These are phyloP conservation scores for Macropis europaea DNA, from an alignment of 2,888 invertebrate genomes.

Conservation along the genomic window DNA sequence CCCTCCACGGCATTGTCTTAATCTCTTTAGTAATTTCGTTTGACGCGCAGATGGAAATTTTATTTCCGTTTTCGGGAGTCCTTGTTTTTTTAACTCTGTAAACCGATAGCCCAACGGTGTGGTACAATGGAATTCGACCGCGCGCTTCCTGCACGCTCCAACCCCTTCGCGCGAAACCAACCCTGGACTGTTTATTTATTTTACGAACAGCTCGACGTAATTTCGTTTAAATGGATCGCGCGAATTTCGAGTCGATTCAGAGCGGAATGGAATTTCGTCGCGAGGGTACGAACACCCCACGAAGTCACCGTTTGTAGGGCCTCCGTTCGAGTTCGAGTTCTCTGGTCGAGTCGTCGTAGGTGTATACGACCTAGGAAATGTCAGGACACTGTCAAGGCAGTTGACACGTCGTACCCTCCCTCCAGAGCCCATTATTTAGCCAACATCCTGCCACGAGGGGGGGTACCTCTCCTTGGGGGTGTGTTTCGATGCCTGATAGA, in stretches of 20 bases:
- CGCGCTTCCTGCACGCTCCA: background rate
- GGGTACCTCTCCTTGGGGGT: conserved; percentile 68
- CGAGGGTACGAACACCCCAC: conserved; percentile 7
- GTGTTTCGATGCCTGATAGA: conserved; percentile 71
- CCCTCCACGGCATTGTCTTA: conserved; percentile 37
- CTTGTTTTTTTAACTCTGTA: conserved; percentile 2
- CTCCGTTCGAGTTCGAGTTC: conserved; percentile 26
- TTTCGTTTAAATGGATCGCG: conserved; percentile 12
- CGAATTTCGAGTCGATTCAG: background rate
- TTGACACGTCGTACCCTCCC: conserved; percentile 77
- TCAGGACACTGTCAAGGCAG: conserved; percentile 76
- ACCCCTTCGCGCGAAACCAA: background rate
- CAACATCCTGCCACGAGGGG: conserved; percentile 71
- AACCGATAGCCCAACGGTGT: conserved; percentile 22
- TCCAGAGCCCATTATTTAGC: conserved; percentile 77
- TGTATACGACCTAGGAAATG: conserved; percentile 59
- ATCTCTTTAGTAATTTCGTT: conserved; percentile 42
- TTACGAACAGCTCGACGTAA: conserved; percentile 4
- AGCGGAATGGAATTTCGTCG: background rate
- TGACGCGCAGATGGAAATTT: conserved; percentile 42
- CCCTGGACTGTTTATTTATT: background rate
- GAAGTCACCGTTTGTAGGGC: conserved; percentile 3
- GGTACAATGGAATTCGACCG: conserved; percentile 18
- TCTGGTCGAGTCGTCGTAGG: conserved; percentile 32
- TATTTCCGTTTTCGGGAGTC: conserved; percentile 41